Evolutionary conservation across 1,140 invertebrate genomes (phyloP).

Genomic region (Drosophila oshimai): DNA sequence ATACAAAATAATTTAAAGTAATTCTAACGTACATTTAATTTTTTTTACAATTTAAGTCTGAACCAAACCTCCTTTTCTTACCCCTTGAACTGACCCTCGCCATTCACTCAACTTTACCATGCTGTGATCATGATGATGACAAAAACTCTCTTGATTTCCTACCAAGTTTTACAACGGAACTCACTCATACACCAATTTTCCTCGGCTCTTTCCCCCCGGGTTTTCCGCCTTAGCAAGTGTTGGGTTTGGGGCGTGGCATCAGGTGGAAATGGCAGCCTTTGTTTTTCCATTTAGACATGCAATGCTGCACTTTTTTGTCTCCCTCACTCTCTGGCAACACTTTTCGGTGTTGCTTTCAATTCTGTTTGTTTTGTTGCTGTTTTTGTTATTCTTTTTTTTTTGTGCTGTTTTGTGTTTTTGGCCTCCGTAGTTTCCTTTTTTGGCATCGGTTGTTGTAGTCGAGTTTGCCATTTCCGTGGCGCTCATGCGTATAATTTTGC

Average conservation of each 20-base stretch:
- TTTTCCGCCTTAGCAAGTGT: conserved; percentile 10
- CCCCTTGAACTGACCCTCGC: background rate
- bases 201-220: background rate
- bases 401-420: conserved; percentile 1
- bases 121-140: conserved; percentile 27
- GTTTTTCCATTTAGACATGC: conserved; percentile 48
- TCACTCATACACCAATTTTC: conserved; percentile 19
- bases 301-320: conserved; percentile 40
- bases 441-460: conserved; percentile 43
- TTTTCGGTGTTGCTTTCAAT: conserved; percentile 77
- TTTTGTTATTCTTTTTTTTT: conserved; percentile 10
- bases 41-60: background rate
- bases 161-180: conserved; percentile 46
- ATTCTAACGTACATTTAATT: background rate
- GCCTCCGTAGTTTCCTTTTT: conserved; percentile 42
- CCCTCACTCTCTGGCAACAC: conserved; percentile 36
- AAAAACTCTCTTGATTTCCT: conserved; percentile 46
- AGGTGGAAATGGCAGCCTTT: conserved; percentile 46
- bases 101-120: background rate
- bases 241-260: conserved; percentile 34
- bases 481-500: conserved; percentile 81
- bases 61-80: background rate
- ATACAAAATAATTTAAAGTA: background rate
- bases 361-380: conserved; percentile 47
- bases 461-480: conserved; percentile 79